Percentiles rank a stretch among this genome's conserved stretches.
Evolutionary conservation across 1,140 invertebrate genomes (phyloP).

Genomic region (Drosophila mojavensis): DNA sequence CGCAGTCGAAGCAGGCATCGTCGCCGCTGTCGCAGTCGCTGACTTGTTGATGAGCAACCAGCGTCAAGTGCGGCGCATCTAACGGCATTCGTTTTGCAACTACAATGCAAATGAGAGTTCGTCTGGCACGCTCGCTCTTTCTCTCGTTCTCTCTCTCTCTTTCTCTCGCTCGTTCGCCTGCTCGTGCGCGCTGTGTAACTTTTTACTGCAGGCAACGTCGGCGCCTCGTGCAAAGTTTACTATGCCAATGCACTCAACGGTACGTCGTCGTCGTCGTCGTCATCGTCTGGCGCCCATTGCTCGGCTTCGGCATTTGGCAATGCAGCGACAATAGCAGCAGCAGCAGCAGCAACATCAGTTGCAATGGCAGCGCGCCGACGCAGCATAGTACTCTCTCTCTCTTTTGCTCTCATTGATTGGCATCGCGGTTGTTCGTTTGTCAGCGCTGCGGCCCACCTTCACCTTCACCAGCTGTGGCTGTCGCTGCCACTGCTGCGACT

Average conservation of each 20-base stretch:
- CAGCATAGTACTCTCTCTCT: conserved; percentile 39
- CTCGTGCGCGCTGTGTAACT: conserved; percentile 26
- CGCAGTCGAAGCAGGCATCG: neutral
- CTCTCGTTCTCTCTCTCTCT: neutral
- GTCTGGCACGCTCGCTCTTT: conserved; percentile 5
- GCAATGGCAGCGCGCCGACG: conserved; percentile 32
- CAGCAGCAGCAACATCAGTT: conserved; percentile 25
- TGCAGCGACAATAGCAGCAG: conserved; percentile 25
- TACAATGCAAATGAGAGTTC: conserved; percentile 42
- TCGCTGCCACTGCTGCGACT: neutral
- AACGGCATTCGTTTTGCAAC: conserved; percentile 59
- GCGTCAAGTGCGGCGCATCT: conserved; percentile 79
- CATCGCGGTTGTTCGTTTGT: conserved; percentile 19
- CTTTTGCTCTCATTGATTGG: conserved; percentile 56
- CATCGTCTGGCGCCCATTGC: conserved; percentile 65
- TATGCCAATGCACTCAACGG: conserved; percentile 76
- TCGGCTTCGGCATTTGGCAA: conserved; percentile 16
- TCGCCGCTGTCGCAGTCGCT: conserved; percentile 51
- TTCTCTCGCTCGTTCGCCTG: conserved; percentile 9
- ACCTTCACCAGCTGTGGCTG: conserved; percentile 52
- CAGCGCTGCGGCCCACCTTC: conserved; percentile 48
- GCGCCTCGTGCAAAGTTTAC: conserved; percentile 79
- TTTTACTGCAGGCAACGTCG: conserved; percentile 41
- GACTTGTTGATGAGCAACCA: conserved; percentile 74
- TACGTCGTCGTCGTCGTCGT: conserved; percentile 11